Conservation (phyloP, 1,140 invertebrate species). For the Dendrolimus punctatus region DNA sequence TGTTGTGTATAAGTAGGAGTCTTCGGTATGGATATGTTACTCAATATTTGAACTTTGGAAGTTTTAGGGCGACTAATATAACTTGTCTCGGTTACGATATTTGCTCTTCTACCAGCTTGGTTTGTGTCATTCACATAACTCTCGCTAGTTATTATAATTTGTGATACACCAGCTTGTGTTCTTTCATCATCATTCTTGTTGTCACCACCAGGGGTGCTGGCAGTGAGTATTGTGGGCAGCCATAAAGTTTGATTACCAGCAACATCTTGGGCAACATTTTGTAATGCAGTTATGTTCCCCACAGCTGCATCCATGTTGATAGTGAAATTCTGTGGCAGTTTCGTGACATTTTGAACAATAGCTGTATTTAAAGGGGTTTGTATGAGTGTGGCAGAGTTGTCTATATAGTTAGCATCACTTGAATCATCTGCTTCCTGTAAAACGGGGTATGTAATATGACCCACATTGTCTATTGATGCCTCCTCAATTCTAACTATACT, state of each 20-base stretch:
- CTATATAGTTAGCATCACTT: slow-evolving; percentile 48
- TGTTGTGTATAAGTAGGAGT: slow-evolving; percentile 54
- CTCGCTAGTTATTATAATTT: slow-evolving; percentile 66
- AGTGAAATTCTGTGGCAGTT: slow-evolving; percentile 64
- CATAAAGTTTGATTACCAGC: slow-evolving; percentile 58
- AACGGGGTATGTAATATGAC: slow-evolving; percentile 49
- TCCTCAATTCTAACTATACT: slow-evolving; percentile 59
- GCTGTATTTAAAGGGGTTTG: slow-evolving; percentile 57
- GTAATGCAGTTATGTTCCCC: slow-evolving; percentile 61
- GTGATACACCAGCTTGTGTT: slow-evolving; percentile 52
- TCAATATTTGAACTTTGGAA: slow-evolving; percentile 64
- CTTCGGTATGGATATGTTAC: slow-evolving; percentile 63
- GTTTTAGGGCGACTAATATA: slow-evolving; percentile 50
- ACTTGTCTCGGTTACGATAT: slow-evolving; percentile 56
- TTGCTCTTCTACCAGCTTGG: slow-evolving; percentile 40
- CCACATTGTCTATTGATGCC: slow-evolving; percentile 43
- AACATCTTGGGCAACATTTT: slow-evolving; percentile 65
- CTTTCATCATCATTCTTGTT: slow-evolving; percentile 55
- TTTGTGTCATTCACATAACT: slow-evolving; percentile 51
- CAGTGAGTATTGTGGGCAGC: slow-evolving; percentile 58
- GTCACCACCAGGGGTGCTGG: slow-evolving; percentile 40
- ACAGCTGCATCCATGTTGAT: slow-evolving; percentile 62
- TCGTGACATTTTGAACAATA: slow-evolving; percentile 65
- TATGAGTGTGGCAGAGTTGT: slow-evolving; percentile 55
- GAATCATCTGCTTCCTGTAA: slow-evolving; percentile 56